These are phyloP conservation scores for Marmota flaviventris DNA, from an alignment of 2,113 vertebrate species.

Conservation along the genomic window DNA sequence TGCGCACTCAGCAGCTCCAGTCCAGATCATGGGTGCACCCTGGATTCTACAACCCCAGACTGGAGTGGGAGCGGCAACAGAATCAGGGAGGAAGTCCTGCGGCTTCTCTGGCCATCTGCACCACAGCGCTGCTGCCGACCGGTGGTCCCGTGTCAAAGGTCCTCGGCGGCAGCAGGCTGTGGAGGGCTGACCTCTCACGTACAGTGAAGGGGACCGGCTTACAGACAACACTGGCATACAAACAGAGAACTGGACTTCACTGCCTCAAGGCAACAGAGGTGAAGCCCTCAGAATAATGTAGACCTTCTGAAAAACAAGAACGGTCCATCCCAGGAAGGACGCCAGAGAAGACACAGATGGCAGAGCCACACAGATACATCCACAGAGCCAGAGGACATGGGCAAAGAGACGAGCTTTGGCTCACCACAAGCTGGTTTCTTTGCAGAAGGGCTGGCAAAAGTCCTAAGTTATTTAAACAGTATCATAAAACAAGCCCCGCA, in stretches of 20 bases:
- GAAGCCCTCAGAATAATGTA: conserved; percentile 43
- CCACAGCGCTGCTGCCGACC: not conserved
- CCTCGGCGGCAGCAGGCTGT: not conserved
- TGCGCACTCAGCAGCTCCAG: not conserved
- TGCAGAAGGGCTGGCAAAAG: conserved; percentile 62
- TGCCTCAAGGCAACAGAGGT: conserved; percentile 16
- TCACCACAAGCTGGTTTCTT: conserved; percentile 72
- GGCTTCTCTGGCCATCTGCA: not conserved
- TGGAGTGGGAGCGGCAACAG: conserved; percentile 5
- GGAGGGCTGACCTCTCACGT: not conserved
- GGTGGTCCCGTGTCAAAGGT: not conserved
- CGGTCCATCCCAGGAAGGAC: conserved; percentile 36
- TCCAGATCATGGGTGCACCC: not conserved
- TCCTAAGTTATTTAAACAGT: not conserved
- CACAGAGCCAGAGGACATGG: conserved; percentile 46
- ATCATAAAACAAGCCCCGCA: conserved; percentile 46
- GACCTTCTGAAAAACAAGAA: conserved; percentile 61
- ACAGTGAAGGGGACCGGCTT: conserved; percentile 28
- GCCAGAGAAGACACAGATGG: conserved; percentile 75
- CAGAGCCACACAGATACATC: conserved; percentile 76
- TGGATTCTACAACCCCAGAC: not conserved
- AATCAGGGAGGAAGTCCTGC: not conserved
- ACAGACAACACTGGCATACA: conserved; percentile 59
- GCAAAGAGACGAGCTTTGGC: conserved; percentile 76
- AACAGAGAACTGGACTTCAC: conserved; percentile 49